Evolutionary conservation across 2,113 vertebrate genomes (phyloP), one percentile per base, ranked within the genome.

Genomic region (Pachypanchax playfairii): DNA sequence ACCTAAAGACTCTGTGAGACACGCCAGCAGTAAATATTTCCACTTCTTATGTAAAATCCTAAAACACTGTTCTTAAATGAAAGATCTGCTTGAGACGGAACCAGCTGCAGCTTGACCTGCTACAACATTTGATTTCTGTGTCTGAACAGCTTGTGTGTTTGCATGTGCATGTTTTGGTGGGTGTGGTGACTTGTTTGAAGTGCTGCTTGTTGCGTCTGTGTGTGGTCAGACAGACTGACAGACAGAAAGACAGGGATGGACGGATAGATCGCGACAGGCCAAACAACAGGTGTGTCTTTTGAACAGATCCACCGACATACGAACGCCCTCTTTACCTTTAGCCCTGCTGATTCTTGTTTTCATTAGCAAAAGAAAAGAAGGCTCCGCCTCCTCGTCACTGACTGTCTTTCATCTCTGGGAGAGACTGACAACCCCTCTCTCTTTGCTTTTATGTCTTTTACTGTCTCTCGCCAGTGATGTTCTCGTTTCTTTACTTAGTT

Each of bases 211-310:
- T 90, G 80, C 79, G 82, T 91, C 85, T 92, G 80, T 65, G 79
- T 91, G 85, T 58, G 72, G 84, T 82, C 73, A 76, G 78, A 88
- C 80, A 73, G 70, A 77, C 63, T 76, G 78, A 83, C 74, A 77
- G 73, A 77, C 59, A 82, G 76, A 85, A 77, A 83, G 62, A 67
- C 60, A 73, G 73, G 77, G 76, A 73, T 29, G 77, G 77, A 79
- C 21, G 25, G 59, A 69, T 18, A 75, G 70, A 85, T 75, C 47
- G 77, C 64, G 39, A 83, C 82, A 80, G 75, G 80, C 85, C 88
- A 92, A 91, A 92, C 89, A 92, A 87, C 91, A 92, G 91, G 88
- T 92, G 91, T 88, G 81, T 86, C 91, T 89, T 90, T 90, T 90
- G 90, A 92, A 89, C 70, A 50, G 26, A 77, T 83, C 79, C 65